Evolutionary conservation across 2,888 invertebrate genomes (phyloP).

Genomic region (Liodrosophila aerea): DNA sequence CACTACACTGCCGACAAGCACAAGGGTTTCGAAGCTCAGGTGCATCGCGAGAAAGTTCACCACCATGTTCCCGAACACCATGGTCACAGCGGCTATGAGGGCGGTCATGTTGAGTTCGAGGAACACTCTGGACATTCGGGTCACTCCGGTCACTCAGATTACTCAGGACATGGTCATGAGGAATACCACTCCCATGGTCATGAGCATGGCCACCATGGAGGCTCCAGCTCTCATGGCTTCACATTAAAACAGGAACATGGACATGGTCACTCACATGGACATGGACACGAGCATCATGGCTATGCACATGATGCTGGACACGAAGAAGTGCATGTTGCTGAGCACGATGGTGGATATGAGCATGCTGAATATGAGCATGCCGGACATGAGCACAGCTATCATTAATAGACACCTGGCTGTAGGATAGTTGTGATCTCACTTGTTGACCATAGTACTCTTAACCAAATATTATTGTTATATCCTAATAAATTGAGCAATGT

Average conservation of each 20-base stretch:
- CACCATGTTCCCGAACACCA: slow-evolving; percentile 54
- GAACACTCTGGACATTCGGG: slow-evolving; percentile 58
- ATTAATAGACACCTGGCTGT: too few relatives aligned
- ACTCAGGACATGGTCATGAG: slow-evolving; percentile 33
- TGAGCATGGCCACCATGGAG: slow-evolving; percentile 36
- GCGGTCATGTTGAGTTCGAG: slow-evolving; percentile 64
- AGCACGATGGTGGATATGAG: too few relatives aligned
- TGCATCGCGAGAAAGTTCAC: slow-evolving; percentile 66
- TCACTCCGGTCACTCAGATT: slow-evolving; percentile 22
- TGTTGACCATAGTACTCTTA: slow-evolving; percentile 9
- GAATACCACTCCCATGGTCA: slow-evolving; percentile 34
- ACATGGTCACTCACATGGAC: slow-evolving; percentile 37
- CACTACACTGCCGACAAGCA: slow-evolving; percentile 77
- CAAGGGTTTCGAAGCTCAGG: slow-evolving; percentile 72
- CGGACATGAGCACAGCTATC: too few relatives aligned
- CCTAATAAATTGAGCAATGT: too few relatives aligned
- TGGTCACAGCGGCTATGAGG: slow-evolving; percentile 60
- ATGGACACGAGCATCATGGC: not conserved
- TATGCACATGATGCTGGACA: too few relatives aligned
- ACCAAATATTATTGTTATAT: not conserved
- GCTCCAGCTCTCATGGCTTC: slow-evolving; percentile 58
- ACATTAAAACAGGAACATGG: slow-evolving; percentile 67
- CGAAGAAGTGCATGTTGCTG: too few relatives aligned
- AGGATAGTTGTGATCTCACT: too few relatives aligned
- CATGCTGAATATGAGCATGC: too few relatives aligned